Evolutionary conservation across 2,113 vertebrate species (phyloP), one percentile per base, ranked within the genome.

Genomic region (Promerops cafer): DNA sequence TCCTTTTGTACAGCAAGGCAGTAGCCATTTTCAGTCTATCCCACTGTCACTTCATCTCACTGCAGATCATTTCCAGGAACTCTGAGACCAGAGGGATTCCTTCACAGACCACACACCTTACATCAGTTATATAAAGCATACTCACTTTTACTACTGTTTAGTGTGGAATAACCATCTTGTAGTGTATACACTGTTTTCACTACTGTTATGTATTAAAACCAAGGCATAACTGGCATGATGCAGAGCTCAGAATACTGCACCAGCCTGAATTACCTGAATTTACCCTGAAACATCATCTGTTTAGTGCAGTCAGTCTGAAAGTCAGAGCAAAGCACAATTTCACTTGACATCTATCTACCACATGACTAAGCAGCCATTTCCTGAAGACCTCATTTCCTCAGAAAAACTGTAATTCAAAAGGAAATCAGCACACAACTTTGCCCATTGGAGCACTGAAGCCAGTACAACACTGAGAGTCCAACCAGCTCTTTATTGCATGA

Each of bases 401-500:
- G 15, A 18, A 87, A 88, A 30, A 35, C 20, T 28, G 16, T 7
- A n/a, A 30, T 61, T 68, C 68, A 74, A 35, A 82, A 37, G 16
- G 20, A 65, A 86, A 65, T 42, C 7, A 83, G 47, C 54, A 65
- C 37, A 77, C 8, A 70, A 26, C 35, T 83, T 52, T 83, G 15
- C 26, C 45, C 76, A 33, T 2, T 22, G 11, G 10, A 92, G 23
- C 56, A 53, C 21, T 66, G 22, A 75, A 84, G 47, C 54, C 52
- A 82, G 24, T 20, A 70, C 18, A 80, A 44, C 6, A 10, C 19
- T 35, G 15, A 94, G 15, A 94, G 22, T 56, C 13, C 61, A 92
- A 66, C 28, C 69, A 92, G 60, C 35, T 78, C 61, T 91, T 90
- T 77, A 90, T 91, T 90, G 37, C 8, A 52, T 22, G 3, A 84